phyloP scores from a whole-genome alignment of 2,888 invertebrate species.

The Meiosimyza platycephala region DNA sequence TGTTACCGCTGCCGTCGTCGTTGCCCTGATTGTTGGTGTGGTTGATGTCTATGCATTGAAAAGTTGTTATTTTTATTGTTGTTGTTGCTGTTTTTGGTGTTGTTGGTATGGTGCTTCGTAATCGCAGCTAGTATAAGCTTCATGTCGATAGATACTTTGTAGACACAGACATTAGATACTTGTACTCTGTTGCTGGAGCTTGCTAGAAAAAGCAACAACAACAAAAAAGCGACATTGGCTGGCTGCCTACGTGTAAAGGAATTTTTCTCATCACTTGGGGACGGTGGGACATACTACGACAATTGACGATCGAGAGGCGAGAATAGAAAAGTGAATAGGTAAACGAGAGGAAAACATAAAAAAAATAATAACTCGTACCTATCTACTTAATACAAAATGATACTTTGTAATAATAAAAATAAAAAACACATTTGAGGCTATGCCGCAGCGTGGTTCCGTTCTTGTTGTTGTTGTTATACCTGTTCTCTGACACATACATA shows the following conservation, averaged over 20 bases:
- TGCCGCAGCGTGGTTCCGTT: slow-evolving; percentile 18
- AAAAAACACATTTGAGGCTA: slow-evolving; percentile 13
- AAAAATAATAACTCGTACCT: neutral
- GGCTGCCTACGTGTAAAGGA: slow-evolving; percentile 32
- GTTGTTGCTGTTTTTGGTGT: slow-evolving; percentile 8
- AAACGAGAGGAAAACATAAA: slow-evolving; percentile 5
- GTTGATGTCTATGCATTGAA: slow-evolving; percentile 13
- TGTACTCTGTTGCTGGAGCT: slow-evolving; percentile 13
- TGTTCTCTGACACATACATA: slow-evolving; percentile 17
- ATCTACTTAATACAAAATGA: too few relatives aligned
- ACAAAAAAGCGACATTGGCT: slow-evolving; percentile 15
- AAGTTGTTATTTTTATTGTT: slow-evolving; percentile 8
- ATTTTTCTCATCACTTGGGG: slow-evolving; percentile 24
- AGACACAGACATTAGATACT: neutral
- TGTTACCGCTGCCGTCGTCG: slow-evolving; percentile 17
- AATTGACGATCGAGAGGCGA: slow-evolving; percentile 15
- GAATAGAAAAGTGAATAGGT: slow-evolving; percentile 16
- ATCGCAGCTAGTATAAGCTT: slow-evolving; percentile 7
- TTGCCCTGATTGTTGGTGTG: slow-evolving; percentile 26
- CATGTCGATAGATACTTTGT: slow-evolving; percentile 17
- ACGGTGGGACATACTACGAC: slow-evolving; percentile 9
- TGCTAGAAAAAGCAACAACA: neutral
- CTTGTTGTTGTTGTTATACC: slow-evolving; percentile 23
- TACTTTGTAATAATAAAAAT: neutral
- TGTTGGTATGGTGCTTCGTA: neutral